phyloP scores from a whole-genome alignment of 2,888 invertebrate genomes.

The Cremastinae sp. region DNA sequence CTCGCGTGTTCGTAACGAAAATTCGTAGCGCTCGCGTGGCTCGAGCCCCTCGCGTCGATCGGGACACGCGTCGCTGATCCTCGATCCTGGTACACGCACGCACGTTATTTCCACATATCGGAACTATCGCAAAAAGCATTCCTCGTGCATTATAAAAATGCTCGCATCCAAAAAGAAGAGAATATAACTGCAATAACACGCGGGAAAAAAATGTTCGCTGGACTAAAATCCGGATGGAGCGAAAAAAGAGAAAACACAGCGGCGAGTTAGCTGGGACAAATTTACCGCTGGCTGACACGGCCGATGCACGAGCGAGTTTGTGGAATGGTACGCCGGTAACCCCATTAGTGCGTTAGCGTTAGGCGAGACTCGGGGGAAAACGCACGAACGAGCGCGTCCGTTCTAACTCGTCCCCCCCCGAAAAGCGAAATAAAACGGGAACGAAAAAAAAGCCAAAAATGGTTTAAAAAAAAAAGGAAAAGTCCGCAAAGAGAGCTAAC shows the following conservation, averaged over 20 bases:
- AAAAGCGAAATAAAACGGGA: conserved; percentile 40
- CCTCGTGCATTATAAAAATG: neutral
- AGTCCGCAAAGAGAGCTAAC: conserved; percentile 41
- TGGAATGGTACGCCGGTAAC: conserved; percentile 45
- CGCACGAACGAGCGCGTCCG: conserved; percentile 55
- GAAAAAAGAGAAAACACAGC: conserved; percentile 31
- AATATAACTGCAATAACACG: neutral
- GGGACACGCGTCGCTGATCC: no score
- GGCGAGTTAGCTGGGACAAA: conserved; percentile 44
- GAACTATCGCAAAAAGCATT: no score
- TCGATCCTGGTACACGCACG: no score
- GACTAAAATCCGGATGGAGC: neutral
- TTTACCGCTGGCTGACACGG: conserved; percentile 44
- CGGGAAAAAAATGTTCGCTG: no score
- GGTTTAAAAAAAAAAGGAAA: conserved; percentile 22
- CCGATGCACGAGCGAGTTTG: conserved; percentile 59
- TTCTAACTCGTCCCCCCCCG: conserved; percentile 40
- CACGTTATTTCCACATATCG: no score
- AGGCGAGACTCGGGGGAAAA: conserved; percentile 47
- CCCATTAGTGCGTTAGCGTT: conserved; percentile 58
- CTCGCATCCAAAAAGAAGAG: neutral
- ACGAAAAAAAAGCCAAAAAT: conserved; percentile 12
- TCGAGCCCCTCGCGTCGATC: no score
- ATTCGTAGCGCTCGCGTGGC: no score
- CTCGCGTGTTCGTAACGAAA: no score